Evolutionary conservation across 2,797 vertebrate genomes (phyloP), one percentile per base, ranked within the genome.

Genomic region (Ctenopoma multispine): DNA sequence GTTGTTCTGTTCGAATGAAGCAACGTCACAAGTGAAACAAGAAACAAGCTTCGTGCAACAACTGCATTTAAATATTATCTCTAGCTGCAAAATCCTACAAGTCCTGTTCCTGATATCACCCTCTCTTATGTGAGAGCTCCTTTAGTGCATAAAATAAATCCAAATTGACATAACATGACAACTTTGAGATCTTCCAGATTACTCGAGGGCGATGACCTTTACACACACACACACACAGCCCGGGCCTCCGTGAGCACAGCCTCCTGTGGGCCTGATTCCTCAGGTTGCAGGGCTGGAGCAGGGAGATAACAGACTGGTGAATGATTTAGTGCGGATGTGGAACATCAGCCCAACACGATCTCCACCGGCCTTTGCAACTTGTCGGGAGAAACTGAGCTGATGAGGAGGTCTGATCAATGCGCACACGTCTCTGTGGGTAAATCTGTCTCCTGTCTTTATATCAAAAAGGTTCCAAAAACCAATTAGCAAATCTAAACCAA

Each of bases 321-420:
- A 69, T 69, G 56, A 80, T 77, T 58, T 54, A 77, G 24, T 13
- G 36, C 4, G 6, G 40, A 23, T 12, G 57, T 13, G 29, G 14
- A 61, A n/a, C 41, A 49, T 20, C 75, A 48, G 66, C 63, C 58
- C 38, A 76, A 64, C 59, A 63, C 18, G 13, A 1, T 59, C 67
- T 71, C 54, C 46, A 14, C 2, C 29, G 55, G 50, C 46, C 69
- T 40, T 59, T 41, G 29, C 48, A 5, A 7, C 58, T 31, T 31
- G 58, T 56, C 51, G 55, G 44, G 0, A 11, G 53, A 50, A 59
- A 29, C 20, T 29, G 15, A 59, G 50, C 48, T 2, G 7, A 1
- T 9, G 53, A 43, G 57, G 51, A 18, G 29, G 44, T 60, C 27
- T 23, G 49, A 51, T 69, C 51, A 46, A 62, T 63, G 29, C 5